Conservation (phyloP, 2,888 invertebrate genomes). For the Stenodema calcarata region DNA sequence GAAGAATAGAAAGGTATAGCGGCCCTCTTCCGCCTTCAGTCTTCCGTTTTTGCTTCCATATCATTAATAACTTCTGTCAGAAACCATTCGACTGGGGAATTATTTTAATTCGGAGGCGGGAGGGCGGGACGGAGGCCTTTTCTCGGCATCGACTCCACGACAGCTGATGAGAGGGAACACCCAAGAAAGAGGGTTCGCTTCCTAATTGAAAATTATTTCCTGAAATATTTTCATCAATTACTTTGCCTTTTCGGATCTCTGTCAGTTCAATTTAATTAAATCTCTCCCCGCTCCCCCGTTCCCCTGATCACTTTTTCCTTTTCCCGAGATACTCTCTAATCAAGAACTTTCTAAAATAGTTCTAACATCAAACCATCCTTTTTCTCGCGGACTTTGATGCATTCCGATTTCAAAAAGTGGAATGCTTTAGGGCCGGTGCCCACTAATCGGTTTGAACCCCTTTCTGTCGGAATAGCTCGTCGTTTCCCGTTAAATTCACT, state of each 20-base stretch:
- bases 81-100: slow-evolving; percentile 45
- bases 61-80: slow-evolving; percentile 52
- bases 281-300: slow-evolving; percentile 6
- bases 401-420: not conserved
- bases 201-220: slow-evolving; percentile 51
- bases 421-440: not conserved
- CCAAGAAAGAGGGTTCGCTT: slow-evolving; percentile 15
- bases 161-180: slow-evolving; percentile 42
- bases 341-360: slow-evolving; percentile 40
- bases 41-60: slow-evolving; percentile 6
- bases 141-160: not conserved
- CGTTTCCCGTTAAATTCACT: not conserved
- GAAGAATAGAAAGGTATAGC: not conserved
- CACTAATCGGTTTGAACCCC: not conserved
- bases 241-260: slow-evolving; percentile 42
- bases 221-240: slow-evolving; percentile 52
- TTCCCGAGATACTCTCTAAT: slow-evolving; percentile 31
- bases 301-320: not conserved
- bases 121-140: not conserved
- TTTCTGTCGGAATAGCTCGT: not conserved
- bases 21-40: not conserved
- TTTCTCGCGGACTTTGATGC: not conserved
- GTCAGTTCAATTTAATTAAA: slow-evolving; percentile 51
- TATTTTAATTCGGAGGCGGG: slow-evolving; percentile 42
- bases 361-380: slow-evolving; percentile 5